Evolutionary conservation across 2,888 invertebrate genomes (phyloP), one percentile per base, ranked within the genome.

Genomic region (Cremastinae sp.): DNA sequence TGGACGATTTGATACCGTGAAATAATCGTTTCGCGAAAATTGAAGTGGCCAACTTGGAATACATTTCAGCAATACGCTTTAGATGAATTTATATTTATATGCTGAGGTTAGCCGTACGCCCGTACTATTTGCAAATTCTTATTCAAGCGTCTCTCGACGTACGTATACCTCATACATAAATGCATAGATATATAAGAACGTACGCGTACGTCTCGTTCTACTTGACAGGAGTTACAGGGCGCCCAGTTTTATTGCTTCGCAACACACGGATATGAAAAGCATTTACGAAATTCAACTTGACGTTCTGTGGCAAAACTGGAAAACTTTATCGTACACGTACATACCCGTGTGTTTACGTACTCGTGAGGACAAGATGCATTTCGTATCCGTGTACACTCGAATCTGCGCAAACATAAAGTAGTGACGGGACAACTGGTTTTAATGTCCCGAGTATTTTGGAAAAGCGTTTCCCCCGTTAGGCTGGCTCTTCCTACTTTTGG

Each of bases 271-370:
- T 71, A 66, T 65, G 65, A 75, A 75, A 49, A 49, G 65, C 65
- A 71, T 75, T 75, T 71, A 62, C 75, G 75, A 75, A 53, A 56
- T 55, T 71, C 53, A 59, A 61, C 61, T 55, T 56, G 61, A 71
- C 66, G 61, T 47, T n/a, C 53, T 59, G 59, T 61, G 55, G 51
- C 28, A 18, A 61, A 61, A 55, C 61, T 47, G n/a, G 14, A 58
- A 39, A 75, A 49, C 39, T 61, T 61, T 16, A 9, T 47, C 65
- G 18, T 37, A 35, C 45, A 9, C 18, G 55, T 37, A 22, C 22
- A 14, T 53, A 1, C 16, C 51, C 45, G 43, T 35, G 55, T n/a
- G 9, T 43, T 22, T 45, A 18, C 2, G 14, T 10, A 35, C 2
- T n/a, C 1, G n/a, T 20, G 10, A 28, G 2, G 5, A 28, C 5